These are phyloP conservation scores for Cydia splendana DNA, from an alignment of 1,140 invertebrate genomes.

Conservation along the genomic window DNA sequence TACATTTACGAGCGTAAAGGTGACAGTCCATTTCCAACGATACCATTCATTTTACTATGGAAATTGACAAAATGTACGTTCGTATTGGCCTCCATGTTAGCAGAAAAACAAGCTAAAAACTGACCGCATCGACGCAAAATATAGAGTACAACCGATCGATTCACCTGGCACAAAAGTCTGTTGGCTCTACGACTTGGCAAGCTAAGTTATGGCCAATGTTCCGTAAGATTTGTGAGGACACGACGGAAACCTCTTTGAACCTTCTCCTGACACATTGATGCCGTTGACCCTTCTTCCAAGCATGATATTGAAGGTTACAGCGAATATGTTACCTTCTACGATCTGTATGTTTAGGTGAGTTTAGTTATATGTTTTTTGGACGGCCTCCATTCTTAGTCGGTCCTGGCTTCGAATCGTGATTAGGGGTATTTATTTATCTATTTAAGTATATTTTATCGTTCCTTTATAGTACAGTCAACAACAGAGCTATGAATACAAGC, in stretches of 20 bases:
- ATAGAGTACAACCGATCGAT: neutral
- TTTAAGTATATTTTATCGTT: too few relatives aligned
- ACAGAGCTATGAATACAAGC: too few relatives aligned
- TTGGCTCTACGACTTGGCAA: neutral
- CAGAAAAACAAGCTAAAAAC: too few relatives aligned
- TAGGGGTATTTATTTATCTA: too few relatives aligned
- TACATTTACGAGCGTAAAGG: too few relatives aligned
- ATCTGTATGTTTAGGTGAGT: neutral
- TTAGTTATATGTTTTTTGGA: neutral
- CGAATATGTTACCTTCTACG: neutral
- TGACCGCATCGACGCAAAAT: too few relatives aligned
- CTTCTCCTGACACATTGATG: conserved; percentile 12
- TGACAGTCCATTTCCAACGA: too few relatives aligned
- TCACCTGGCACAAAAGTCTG: conserved; percentile 17
- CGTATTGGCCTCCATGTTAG: too few relatives aligned
- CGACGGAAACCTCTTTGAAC: conserved; percentile 16
- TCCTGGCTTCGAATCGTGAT: too few relatives aligned
- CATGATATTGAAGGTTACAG: conserved; percentile 9
- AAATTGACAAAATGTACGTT: too few relatives aligned
- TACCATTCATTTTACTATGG: too few relatives aligned
- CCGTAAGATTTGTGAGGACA: neutral
- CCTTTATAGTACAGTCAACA: too few relatives aligned
- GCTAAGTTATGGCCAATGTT: conserved; percentile 2
- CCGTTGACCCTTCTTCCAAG: neutral
- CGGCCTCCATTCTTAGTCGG: neutral